Evolutionary conservation across 2,113 vertebrate genomes (phyloP).

Genomic region (Atractosteus spatula): DNA sequence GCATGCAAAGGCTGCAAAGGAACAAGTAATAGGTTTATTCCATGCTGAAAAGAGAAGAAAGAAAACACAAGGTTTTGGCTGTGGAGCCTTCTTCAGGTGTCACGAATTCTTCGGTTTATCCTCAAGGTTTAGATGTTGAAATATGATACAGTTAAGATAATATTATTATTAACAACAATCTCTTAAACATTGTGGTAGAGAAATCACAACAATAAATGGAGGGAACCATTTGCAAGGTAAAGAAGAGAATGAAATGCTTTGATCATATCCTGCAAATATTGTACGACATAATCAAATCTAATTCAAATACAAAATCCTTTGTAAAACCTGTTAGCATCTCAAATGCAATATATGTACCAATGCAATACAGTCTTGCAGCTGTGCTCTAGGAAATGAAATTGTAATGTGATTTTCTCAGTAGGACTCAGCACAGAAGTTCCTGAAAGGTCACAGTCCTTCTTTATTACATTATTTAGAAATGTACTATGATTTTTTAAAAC

Average conservation of each 20-base stretch:
- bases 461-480: conserved; percentile 11
- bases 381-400: conserved; percentile 6
- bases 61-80: too few species aligned
- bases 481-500: conserved; percentile 6
- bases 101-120: too few species aligned
- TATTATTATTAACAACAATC: too few species aligned
- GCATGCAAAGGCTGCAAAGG: too few species aligned
- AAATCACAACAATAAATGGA: too few species aligned
- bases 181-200: too few species aligned
- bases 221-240: background rate
- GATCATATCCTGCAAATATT: background rate
- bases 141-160: too few species aligned
- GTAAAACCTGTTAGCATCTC: conserved; percentile 5
- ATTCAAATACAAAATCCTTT: background rate
- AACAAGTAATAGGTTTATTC: too few species aligned
- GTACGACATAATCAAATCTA: background rate
- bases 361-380: conserved; percentile 17
- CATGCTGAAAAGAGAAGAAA: too few species aligned
- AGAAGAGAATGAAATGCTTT: background rate
- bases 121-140: too few species aligned
- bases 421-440: conserved; percentile 12
- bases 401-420: conserved; percentile 18
- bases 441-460: conserved; percentile 11
- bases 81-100: too few species aligned
- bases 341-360: background rate